These are phyloP conservation scores for Megaustenia siamemsis DNA, from an alignment of 2,888 invertebrate genomes.

Conservation along the genomic window DNA sequence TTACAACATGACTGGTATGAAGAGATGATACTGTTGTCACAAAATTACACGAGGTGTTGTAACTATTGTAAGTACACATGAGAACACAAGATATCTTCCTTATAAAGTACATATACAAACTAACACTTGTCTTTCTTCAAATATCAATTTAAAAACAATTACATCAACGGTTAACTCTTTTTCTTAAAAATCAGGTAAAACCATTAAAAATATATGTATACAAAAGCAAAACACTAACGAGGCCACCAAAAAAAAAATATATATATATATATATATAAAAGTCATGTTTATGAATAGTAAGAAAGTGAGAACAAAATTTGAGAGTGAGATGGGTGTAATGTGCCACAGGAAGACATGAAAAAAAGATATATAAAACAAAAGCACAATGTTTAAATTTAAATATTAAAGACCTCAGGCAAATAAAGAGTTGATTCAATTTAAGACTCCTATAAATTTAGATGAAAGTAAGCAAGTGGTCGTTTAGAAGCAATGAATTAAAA, in stretches of 20 bases:
- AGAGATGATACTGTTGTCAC: neutral
- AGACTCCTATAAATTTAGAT: too few species aligned
- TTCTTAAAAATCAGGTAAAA: conserved; percentile 20
- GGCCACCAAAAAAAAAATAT: neutral
- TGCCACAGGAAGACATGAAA: neutral
- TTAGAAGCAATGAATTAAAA: too few species aligned
- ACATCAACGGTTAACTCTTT: neutral
- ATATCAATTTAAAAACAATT: neutral
- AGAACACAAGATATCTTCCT: neutral
- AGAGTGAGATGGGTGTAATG: neutral
- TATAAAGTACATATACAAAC: neutral
- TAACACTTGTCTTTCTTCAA: neutral
- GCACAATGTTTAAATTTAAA: too few species aligned
- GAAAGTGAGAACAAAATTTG: neutral
- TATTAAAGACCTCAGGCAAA: too few species aligned
- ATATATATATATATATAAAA: neutral
- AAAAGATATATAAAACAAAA: too few species aligned
- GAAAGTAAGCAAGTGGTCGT: too few species aligned
- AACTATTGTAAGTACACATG: neutral
- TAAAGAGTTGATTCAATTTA: too few species aligned
- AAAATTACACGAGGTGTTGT: neutral
- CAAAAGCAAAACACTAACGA: neutral
- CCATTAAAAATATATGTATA: neutral
- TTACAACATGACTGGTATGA: too few species aligned
- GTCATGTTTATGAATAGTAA: conserved; percentile 18